Percentiles rank a stretch among this genome's conserved stretches.
Conservation (phyloP, 2,888 invertebrate genomes). For the Erynnis tages region DNA sequence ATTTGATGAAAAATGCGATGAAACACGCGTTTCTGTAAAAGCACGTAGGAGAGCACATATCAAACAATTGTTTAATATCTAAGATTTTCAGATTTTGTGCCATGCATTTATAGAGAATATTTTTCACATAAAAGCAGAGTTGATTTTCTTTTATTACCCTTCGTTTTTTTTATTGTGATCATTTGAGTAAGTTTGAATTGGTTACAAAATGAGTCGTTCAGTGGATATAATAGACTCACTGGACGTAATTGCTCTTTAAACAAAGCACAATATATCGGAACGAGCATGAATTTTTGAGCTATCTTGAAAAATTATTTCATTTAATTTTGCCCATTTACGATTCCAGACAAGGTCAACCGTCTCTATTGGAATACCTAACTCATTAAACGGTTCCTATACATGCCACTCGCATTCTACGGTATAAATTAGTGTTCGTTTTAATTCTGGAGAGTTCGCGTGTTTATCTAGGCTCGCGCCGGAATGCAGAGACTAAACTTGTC, state of each 20-base stretch:
- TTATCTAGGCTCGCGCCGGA: slow-evolving; percentile 41
- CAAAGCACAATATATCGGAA: too few relatives aligned
- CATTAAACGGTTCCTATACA: slow-evolving; percentile 18
- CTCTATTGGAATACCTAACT: slow-evolving; percentile 16
- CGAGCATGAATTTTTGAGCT: too few relatives aligned
- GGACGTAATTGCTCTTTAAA: too few relatives aligned
- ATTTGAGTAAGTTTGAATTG: too few relatives aligned
- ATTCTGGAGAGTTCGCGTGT: slow-evolving; percentile 35
- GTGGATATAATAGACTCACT: too few relatives aligned
- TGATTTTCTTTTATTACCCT: too few relatives aligned
- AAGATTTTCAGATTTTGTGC: background rate
- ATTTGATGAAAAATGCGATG: slow-evolving; percentile 1
- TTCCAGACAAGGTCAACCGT: background rate
- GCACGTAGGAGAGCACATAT: background rate
- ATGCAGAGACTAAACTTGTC: slow-evolving; percentile 42
- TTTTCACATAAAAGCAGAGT: too few relatives aligned
- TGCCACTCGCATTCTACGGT: slow-evolving; percentile 31
- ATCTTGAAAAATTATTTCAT: too few relatives aligned
- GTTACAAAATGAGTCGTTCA: too few relatives aligned
- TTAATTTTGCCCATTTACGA: too few relatives aligned
- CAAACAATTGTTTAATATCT: background rate
- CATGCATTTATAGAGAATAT: too few relatives aligned
- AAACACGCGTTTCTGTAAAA: background rate
- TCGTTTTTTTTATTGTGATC: too few relatives aligned
- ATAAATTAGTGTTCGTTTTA: slow-evolving; percentile 27